phyloP scores from a whole-genome alignment of 1,140 invertebrate species.

The Chrysomallon squamiferum region DNA sequence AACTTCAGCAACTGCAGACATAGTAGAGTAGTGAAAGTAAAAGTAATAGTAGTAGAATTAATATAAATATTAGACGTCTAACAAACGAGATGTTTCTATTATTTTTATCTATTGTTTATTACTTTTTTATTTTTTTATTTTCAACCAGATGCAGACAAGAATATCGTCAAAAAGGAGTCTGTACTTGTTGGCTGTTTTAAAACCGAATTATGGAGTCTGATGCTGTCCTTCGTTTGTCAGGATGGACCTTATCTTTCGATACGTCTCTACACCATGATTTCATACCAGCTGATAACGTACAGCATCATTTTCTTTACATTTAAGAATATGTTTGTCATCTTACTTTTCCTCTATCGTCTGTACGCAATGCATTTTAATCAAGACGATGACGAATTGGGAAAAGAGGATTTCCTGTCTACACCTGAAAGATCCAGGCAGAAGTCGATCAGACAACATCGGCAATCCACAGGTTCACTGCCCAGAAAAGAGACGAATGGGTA shows the following conservation, averaged over 20 bases:
- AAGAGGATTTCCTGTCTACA: not conserved
- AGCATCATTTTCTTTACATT: constrained; percentile 91
- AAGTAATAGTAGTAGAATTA: no score
- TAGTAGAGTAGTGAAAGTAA: no score
- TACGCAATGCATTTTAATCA: constrained; percentile 7
- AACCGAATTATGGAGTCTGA: constrained; percentile 79
- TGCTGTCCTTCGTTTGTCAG: constrained; percentile 64
- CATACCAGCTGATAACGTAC: constrained; percentile 86
- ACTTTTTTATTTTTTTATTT: no score
- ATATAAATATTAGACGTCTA: no score
- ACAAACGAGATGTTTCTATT: no score
- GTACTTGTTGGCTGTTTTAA: not conserved
- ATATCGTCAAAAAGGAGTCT: not conserved
- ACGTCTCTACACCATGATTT: constrained; percentile 78
- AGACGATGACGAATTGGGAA: not conserved
- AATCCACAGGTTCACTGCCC: no score
- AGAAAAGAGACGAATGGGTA: no score
- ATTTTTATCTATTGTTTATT: no score
- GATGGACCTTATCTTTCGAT: constrained; percentile 86
- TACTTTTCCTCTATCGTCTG: constrained; percentile 64
- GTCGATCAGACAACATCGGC: no score
- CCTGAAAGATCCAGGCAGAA: no score
- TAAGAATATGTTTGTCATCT: constrained; percentile 83
- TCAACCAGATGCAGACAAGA: no score
- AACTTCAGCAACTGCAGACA: no score